phyloP scores from a whole-genome alignment of 1,140 invertebrate species.

The Eubasilissa regina region DNA sequence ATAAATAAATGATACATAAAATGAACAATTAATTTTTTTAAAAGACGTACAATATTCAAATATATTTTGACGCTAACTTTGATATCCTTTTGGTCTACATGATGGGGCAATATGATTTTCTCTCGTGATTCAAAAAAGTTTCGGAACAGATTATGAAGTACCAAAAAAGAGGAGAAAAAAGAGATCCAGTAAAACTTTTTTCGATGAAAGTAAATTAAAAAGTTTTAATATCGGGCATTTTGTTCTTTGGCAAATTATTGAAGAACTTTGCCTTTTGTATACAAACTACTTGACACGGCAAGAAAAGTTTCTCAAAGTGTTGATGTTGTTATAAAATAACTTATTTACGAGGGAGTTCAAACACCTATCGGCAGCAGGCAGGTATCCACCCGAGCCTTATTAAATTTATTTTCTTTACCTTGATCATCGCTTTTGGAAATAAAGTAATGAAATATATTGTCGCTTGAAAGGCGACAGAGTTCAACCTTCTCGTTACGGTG shows the following conservation, averaged over 20 bases:
- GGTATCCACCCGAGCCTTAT: no score
- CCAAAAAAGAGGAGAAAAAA: neutral
- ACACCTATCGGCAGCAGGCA: no score
- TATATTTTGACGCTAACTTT: neutral
- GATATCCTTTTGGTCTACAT: neutral
- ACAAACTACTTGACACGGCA: conserved; percentile 6
- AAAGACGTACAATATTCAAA: neutral
- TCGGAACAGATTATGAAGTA: conserved; percentile 10
- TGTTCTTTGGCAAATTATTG: conserved; percentile 12
- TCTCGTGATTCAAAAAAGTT: neutral
- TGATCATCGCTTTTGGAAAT: no score
- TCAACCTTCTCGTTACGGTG: no score
- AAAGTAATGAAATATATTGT: no score
- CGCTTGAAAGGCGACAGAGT: no score
- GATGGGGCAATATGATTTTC: neutral
- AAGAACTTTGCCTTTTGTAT: neutral
- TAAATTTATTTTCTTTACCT: no score
- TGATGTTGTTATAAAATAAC: no score
- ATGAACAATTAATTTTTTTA: no score
- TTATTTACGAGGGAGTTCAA: no score
- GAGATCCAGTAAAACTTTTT: neutral
- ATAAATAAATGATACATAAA: no score
- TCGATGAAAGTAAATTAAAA: conserved; percentile 18
- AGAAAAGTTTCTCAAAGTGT: no score
- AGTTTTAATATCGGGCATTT: conserved; percentile 24